A percentile compares a stretch with the other conserved stretches of the same genome.
Conservation (phyloP, 2,888 invertebrate species). For the Electrophaes corylata region DNA sequence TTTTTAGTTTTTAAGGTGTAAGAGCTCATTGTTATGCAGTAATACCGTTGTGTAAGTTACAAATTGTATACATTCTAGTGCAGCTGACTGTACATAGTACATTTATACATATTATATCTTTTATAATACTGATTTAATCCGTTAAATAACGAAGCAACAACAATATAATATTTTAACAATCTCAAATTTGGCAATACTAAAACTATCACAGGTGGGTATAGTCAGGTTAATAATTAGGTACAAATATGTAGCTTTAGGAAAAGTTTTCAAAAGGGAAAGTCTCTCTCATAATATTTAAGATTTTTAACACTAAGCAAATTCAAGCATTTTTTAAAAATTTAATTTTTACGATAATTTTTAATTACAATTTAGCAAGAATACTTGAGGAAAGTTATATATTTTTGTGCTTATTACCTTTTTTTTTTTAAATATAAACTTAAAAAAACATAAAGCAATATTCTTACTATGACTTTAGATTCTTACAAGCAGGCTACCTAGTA, state of each 20-base stretch:
- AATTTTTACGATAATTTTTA: no score
- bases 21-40: no score
- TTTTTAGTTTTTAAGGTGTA: no score
- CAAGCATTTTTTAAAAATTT: constrained; percentile 1
- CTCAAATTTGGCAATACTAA: constrained; percentile 15
- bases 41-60: no score
- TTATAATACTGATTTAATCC: neutral
- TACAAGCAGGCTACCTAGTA: no score
- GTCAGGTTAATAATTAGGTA: constrained; percentile 6
- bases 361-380: no score
- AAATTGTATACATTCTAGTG: no score
- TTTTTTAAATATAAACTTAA: neutral
- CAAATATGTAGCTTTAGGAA: constrained; percentile 5
- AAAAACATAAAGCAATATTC: neutral
- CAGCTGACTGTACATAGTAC: neutral
- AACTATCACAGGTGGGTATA: constrained; percentile 21
- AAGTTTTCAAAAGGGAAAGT: constrained; percentile 3
- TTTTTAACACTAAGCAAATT: constrained; percentile 1
- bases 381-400: no score
- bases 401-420: neutral
- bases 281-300: constrained; percentile 4
- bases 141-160: neutral
- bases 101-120: neutral
- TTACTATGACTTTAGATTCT: no score
- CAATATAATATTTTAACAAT: neutral